Conservation (phyloP, 2,113 vertebrate species). For the Myiopsitta monachus region DNA sequence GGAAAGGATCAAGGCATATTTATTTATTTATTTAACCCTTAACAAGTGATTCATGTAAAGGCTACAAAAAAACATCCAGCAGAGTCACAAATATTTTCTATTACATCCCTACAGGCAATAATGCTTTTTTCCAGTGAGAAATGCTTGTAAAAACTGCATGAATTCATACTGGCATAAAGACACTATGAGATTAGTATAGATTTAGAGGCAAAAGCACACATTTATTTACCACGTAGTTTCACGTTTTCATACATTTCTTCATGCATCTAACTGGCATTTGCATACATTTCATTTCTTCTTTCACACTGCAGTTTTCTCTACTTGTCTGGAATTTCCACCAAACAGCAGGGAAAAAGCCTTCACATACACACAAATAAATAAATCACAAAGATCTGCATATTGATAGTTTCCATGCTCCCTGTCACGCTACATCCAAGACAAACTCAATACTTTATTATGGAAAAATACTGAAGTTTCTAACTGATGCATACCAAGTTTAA, state of each 20-base stretch:
- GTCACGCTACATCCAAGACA: fast-evolving
- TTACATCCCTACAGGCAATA: background rate
- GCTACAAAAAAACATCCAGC: background rate
- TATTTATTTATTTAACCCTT: background rate
- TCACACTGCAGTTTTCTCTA: background rate
- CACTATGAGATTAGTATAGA: background rate
- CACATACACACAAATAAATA: background rate
- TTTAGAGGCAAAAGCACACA: background rate
- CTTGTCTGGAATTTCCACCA: background rate
- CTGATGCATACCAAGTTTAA: background rate
- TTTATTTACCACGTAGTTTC: background rate
- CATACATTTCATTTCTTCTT: background rate
- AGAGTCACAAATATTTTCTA: background rate
- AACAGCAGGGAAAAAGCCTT: background rate
- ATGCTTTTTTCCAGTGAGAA: background rate
- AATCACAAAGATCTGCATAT: background rate
- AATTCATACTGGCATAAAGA: background rate
- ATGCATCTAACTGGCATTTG: background rate
- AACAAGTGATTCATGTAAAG: fast-evolving
- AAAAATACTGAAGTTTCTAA: background rate
- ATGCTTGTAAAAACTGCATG: background rate
- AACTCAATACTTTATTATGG: background rate
- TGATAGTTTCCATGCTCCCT: background rate
- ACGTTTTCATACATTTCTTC: background rate
- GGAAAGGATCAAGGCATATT: too few species aligned